Base-by-base conservation (phyloP, 1,140 invertebrate species). In the Drosophila nigrodunni region DNA sequence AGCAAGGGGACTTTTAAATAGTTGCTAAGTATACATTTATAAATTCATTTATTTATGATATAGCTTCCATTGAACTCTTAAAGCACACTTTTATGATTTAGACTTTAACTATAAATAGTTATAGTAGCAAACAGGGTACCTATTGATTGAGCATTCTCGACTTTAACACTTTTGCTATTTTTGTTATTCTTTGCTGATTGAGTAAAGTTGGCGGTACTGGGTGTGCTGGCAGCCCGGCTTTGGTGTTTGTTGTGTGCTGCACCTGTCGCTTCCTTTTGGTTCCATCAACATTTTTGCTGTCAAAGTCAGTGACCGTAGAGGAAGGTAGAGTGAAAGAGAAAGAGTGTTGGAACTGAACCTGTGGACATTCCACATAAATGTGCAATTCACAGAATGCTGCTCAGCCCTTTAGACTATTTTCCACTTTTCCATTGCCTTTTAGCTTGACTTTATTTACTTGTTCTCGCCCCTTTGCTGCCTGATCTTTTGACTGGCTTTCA, bases 101-200 rank as follows among this genome's bases (percentile, higher is more conserved):
- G 1, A 15, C 15, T 15, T 15, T 15, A 15, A 15, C 15, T 15
- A 15, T 15, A 15, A 15, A 15, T 15, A 15, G 15, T 15, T 15
- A 15, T 15, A 15, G 15, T 15, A 15, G 18, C 18, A 21, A 1
- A 21, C 18, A 21, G 18, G 18, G 18, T 21, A 50, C 39, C 11
- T 21, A 2, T 10, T 8, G 4, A 39, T 46, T 10, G 39, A 47
- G n/a, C 58, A 34, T 15, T n/a, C 8, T 4, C 13, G 8, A 55
- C 3, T 11, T 55, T 37, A 37, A 13, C 9, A 21, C 3, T 13
- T n/a, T 21, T 44, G 39, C 11, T 10, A 37, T 7, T 44, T 57
- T 66, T 57, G 43, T 15, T 7, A 39, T 21, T 21, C 55, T 57
- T 58, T 47, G 43, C 59, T 61, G 72, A 65, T 78, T 78, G 62